These are phyloP conservation scores for Ceraclea dissimilis DNA, from an alignment of 2,888 invertebrate genomes.

Conservation along the genomic window DNA sequence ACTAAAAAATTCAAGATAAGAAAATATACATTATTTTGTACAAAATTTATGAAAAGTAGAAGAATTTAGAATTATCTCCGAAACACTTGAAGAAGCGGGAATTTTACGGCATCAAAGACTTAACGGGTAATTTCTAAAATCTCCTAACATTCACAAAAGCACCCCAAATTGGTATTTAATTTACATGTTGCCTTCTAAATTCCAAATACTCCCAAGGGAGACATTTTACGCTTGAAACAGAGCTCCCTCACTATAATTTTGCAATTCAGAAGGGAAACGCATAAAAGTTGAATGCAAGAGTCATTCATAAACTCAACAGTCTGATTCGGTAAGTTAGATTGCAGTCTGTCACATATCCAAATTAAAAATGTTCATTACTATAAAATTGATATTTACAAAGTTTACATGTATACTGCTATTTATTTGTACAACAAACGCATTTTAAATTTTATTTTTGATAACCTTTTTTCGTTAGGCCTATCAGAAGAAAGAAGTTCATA, in stretches of 20 bases:
- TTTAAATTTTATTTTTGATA: no score
- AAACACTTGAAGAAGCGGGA: not conserved
- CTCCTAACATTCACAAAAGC: not conserved
- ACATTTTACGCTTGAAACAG: not conserved
- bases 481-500: no score
- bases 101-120: not conserved
- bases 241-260: not conserved
- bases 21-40: not conserved
- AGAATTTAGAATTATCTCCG: not conserved
- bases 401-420: no score
- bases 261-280: not conserved
- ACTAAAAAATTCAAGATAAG: not conserved
- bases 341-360: no score
- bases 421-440: no score
- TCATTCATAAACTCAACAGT: not conserved
- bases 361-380: no score
- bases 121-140: not conserved
- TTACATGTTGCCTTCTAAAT: slow-evolving; percentile 5
- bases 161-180: slow-evolving; percentile 7
- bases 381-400: no score
- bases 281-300: not conserved
- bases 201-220: slow-evolving; percentile 1
- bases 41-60: not conserved
- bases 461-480: no score
- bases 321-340: not conserved